phyloP scores from a whole-genome alignment of 1,140 invertebrate genomes.

The Myzus persicae region DNA sequence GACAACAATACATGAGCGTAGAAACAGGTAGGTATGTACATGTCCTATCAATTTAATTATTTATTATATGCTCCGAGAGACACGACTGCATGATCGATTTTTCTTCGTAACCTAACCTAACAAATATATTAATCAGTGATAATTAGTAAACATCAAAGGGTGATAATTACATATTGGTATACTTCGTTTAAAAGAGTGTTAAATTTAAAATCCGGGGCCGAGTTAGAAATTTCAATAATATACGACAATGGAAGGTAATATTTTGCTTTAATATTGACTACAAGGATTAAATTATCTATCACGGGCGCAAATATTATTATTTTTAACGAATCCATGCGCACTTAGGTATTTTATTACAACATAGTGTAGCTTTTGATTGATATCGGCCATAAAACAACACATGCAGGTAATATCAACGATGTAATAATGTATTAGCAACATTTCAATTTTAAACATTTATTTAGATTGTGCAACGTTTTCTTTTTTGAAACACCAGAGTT shows the following conservation, averaged over 20 bases:
- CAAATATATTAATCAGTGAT: background rate
- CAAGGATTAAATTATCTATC: background rate
- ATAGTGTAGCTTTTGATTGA: too few species aligned
- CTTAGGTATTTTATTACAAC: too few species aligned
- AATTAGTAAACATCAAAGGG: background rate
- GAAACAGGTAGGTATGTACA: background rate
- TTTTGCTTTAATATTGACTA: background rate
- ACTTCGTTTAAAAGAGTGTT: background rate
- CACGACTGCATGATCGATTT: background rate
- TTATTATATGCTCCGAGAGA: too few species aligned
- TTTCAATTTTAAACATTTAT: too few species aligned
- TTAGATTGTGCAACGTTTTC: too few species aligned
- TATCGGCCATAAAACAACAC: too few species aligned
- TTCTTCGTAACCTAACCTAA: background rate
- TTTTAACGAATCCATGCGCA: too few species aligned
- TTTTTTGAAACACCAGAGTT: too few species aligned
- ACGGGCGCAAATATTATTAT: too few species aligned
- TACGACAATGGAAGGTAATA: background rate
- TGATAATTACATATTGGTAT: background rate
- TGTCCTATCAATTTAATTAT: too few species aligned
- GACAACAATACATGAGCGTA: background rate
- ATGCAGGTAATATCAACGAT: too few species aligned
- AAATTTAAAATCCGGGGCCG: background rate
- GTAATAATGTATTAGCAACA: too few species aligned
- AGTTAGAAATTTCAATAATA: background rate